phyloP scores from a whole-genome alignment of 2,113 vertebrate genomes.

The Microcebus tavaratra region DNA sequence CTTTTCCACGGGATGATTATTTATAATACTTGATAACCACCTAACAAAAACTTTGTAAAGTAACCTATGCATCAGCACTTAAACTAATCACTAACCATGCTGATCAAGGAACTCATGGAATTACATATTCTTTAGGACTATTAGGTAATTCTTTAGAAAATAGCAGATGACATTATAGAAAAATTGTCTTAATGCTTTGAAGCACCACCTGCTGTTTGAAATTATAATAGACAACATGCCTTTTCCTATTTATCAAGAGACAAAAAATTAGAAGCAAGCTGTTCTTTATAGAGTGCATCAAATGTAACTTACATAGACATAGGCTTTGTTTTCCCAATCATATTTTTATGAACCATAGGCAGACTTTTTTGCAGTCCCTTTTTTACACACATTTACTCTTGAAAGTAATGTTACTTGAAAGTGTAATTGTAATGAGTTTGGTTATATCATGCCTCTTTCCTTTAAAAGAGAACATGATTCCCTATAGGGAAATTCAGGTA shows the following conservation, averaged over 20 bases:
- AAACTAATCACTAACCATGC: slow-evolving; percentile 60
- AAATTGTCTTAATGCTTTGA: background rate
- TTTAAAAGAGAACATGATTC: slow-evolving; percentile 85
- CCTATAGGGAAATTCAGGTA: slow-evolving; percentile 86
- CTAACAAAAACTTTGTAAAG: background rate
- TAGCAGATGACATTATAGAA: background rate
- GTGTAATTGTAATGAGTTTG: slow-evolving; percentile 82
- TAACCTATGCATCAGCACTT: slow-evolving; percentile 16
- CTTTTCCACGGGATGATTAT: background rate
- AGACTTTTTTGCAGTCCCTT: slow-evolving; percentile 54
- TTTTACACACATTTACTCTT: slow-evolving; percentile 80
- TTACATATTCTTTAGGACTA: background rate
- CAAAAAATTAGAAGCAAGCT: slow-evolving; percentile 70
- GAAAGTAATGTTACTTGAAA: slow-evolving; percentile 65
- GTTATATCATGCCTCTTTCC: slow-evolving; percentile 84
- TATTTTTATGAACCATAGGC: slow-evolving; percentile 61
- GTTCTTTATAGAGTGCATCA: slow-evolving; percentile 49
- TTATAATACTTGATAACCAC: slow-evolving; percentile 58
- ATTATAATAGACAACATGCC: background rate
- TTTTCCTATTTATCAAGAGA: slow-evolving; percentile 37
- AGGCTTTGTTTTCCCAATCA: slow-evolving; percentile 71
- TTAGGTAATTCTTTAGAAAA: slow-evolving; percentile 46
- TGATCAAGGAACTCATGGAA: slow-evolving; percentile 66
- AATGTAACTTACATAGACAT: slow-evolving; percentile 36
- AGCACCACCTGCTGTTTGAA: background rate